phyloP scores from a whole-genome alignment of 1,140 invertebrate genomes.

The Eufriesea mexicana region DNA sequence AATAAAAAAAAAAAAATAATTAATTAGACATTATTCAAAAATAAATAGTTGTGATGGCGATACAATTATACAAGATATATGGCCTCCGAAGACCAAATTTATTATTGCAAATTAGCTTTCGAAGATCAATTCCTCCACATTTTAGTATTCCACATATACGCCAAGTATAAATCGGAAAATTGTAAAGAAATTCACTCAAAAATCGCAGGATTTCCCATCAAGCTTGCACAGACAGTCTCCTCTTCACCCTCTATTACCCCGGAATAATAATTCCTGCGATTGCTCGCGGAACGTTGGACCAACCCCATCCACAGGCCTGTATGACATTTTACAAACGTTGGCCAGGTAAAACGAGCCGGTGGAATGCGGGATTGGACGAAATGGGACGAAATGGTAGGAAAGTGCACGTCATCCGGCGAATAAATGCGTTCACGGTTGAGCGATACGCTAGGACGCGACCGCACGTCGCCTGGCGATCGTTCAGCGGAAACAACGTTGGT shows the following conservation, averaged over 20 bases:
- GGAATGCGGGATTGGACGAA: slow-evolving; percentile 26
- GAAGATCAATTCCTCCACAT: too few species aligned
- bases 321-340: slow-evolving; percentile 17
- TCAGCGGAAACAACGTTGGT: slow-evolving; percentile 24
- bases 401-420: slow-evolving; percentile 32
- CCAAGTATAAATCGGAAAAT: too few species aligned
- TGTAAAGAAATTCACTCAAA: too few species aligned
- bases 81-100: too few species aligned
- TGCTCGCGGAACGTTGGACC: neutral
- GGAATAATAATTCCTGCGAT: neutral
- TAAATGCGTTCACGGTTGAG: slow-evolving; percentile 43
- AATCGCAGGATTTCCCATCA: neutral
- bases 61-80: too few species aligned
- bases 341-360: neutral
- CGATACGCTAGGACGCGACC: slow-evolving; percentile 12
- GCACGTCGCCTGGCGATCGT: slow-evolving; percentile 11
- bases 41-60: too few species aligned
- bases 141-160: too few species aligned
- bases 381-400: slow-evolving; percentile 42
- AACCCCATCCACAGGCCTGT: neutral
- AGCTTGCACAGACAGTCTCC: neutral
- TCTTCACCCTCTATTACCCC: too few species aligned
- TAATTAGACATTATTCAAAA: too few species aligned
- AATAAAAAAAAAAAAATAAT: too few species aligned
- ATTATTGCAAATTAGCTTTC: too few species aligned